These are phyloP conservation scores for Limonius californicus DNA, from an alignment of 1,140 invertebrate species.

Conservation along the genomic window DNA sequence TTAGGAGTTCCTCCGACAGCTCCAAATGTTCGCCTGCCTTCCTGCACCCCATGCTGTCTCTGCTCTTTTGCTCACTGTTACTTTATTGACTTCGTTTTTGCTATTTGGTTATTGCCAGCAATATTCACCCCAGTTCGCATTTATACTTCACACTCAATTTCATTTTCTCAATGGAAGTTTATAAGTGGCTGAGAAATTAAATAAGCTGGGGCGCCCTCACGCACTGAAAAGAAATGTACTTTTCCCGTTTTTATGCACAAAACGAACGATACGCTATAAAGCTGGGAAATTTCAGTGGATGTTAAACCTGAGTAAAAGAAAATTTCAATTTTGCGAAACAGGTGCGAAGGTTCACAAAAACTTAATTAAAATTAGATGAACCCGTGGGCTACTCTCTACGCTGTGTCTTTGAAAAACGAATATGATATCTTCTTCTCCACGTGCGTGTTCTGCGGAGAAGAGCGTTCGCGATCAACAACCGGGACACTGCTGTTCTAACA, in stretches of 20 bases:
- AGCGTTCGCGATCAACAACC: too few relatives aligned
- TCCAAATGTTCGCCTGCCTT: neutral
- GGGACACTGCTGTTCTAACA: too few relatives aligned
- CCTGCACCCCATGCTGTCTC: neutral
- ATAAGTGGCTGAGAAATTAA: neutral
- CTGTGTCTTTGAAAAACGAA: too few relatives aligned
- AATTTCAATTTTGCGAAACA: too few relatives aligned
- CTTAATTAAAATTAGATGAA: too few relatives aligned
- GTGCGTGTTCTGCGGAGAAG: too few relatives aligned
- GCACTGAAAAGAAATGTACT: neutral
- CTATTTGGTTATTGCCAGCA: constrained; percentile 5
- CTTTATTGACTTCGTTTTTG: constrained; percentile 6
- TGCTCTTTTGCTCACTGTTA: neutral
- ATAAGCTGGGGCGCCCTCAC: too few relatives aligned
- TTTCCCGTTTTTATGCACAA: neutral
- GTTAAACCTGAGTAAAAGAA: neutral
- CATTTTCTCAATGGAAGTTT: neutral
- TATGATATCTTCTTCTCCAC: too few relatives aligned
- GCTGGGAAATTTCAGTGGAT: too few relatives aligned
- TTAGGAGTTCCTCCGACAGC: neutral
- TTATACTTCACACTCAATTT: constrained; percentile 1
- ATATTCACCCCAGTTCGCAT: neutral
- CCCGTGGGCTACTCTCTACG: too few relatives aligned
- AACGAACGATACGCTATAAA: too few relatives aligned
- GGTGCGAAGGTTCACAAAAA: too few relatives aligned